These are phyloP conservation scores for Tromatobia lineatoria DNA, from an alignment of 2,888 invertebrate genomes.

Conservation along the genomic window DNA sequence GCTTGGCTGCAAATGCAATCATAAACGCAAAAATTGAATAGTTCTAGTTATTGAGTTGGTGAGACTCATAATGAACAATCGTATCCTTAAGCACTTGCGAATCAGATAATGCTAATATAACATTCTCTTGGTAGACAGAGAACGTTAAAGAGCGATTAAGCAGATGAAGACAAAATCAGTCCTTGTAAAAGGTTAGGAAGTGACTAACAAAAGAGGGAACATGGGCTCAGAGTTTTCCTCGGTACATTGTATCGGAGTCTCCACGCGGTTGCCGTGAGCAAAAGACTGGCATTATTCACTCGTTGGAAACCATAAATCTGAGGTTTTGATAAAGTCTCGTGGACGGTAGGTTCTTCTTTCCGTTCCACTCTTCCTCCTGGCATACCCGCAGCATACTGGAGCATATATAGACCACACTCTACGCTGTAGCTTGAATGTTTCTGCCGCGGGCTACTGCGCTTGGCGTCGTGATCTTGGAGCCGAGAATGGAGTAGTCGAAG, in stretches of 20 bases:
- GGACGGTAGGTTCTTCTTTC: slow-evolving; percentile 44
- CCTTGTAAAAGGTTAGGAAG: slow-evolving; percentile 3
- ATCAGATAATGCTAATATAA: background rate
- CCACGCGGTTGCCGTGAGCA: slow-evolving; percentile 53
- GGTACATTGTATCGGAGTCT: slow-evolving; percentile 47
- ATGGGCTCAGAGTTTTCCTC: slow-evolving; percentile 1
- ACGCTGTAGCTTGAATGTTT: slow-evolving; percentile 45
- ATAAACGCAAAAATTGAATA: background rate
- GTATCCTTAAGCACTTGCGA: background rate
- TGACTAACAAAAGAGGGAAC: slow-evolving; percentile 7
- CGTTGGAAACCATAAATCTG: slow-evolving; percentile 74
- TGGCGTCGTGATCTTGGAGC: slow-evolving; percentile 65
- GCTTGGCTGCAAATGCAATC: background rate
- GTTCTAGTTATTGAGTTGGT: background rate
- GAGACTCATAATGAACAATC: background rate
- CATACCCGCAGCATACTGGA: slow-evolving; percentile 1
- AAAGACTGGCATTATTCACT: slow-evolving; percentile 70
- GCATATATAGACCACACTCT: slow-evolving; percentile 16
- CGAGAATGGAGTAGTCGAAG: slow-evolving; percentile 12
- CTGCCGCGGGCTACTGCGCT: slow-evolving; percentile 62
- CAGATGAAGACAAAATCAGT: slow-evolving; percentile 17
- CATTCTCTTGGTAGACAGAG: background rate
- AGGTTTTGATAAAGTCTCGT: slow-evolving; percentile 75
- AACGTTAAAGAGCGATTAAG: background rate
- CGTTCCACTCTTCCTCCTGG: slow-evolving; percentile 18